Conservation (phyloP, 2,113 vertebrate genomes). For the Tetrao urogallus region DNA sequence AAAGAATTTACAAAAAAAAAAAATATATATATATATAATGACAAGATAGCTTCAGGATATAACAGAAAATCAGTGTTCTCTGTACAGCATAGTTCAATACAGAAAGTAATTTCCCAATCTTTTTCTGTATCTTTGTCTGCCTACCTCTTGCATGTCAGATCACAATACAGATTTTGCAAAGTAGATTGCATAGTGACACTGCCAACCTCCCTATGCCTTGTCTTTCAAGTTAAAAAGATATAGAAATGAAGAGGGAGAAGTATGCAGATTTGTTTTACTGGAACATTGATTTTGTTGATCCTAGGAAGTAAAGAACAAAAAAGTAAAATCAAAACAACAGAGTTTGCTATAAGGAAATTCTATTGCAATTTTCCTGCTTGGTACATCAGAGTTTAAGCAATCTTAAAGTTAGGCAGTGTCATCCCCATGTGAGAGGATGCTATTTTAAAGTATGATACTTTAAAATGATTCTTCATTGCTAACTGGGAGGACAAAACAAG, state of each 20-base stretch:
- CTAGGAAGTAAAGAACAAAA: neutral
- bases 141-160: constrained; percentile 8
- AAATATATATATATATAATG: neutral
- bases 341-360: neutral
- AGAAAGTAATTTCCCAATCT: constrained; percentile 51
- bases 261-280: neutral
- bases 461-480: neutral
- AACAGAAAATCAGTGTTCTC: constrained; percentile 44
- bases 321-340: neutral
- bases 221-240: constrained; percentile 28
- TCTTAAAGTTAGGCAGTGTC: neutral
- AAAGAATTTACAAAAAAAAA: constrained; percentile 53
- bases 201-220: neutral
- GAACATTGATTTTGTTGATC: constrained; percentile 10
- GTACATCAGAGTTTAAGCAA: neutral
- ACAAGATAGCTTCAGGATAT: constrained; percentile 48
- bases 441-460: neutral
- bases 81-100: neutral
- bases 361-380: neutral
- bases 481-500: neutral
- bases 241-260: neutral
- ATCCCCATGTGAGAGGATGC: neutral
- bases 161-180: constrained; percentile 26
- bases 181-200: neutral
- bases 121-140: constrained; percentile 31